Evolutionary conservation across 2,113 vertebrate species (phyloP).

Genomic region (Carassius gibelio): DNA sequence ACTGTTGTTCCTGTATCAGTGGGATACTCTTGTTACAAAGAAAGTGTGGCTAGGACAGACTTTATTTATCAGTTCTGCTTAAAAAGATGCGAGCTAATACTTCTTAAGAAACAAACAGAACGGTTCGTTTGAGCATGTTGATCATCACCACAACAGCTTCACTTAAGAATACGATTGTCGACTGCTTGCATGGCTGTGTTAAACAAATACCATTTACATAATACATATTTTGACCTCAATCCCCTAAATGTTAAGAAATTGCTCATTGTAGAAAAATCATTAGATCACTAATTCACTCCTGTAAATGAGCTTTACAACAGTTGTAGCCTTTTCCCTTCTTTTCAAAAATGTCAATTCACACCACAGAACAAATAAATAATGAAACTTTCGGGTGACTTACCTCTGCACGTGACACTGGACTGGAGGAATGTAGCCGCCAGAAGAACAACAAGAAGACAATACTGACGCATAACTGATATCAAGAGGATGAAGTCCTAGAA

Average conservation of each 20-base stretch:
- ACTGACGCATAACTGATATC: conserved; percentile 1
- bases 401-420: conserved; percentile 12
- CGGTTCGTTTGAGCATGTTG: neutral
- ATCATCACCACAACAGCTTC: neutral
- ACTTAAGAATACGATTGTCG: neutral
- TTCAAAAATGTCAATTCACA: neutral
- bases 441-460: conserved; percentile 59
- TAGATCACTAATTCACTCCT: neutral
- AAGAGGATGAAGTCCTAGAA: neutral
- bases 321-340: too few relatives aligned
- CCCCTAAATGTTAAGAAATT: neutral
- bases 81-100: neutral
- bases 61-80: too few relatives aligned
- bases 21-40: neutral
- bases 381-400: conserved; percentile 53
- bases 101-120: neutral
- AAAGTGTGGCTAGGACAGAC: neutral
- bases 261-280: neutral
- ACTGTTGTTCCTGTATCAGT: too few relatives aligned
- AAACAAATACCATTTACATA: neutral
- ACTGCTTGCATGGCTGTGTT: neutral
- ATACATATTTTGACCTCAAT: neutral
- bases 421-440: conserved; percentile 55
- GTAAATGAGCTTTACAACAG: neutral
- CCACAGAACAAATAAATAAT: neutral